A percentile compares a stretch with the other conserved stretches of the same genome.
phyloP scores from a whole-genome alignment of 2,113 vertebrate species.

The Pelobates fuscus region DNA sequence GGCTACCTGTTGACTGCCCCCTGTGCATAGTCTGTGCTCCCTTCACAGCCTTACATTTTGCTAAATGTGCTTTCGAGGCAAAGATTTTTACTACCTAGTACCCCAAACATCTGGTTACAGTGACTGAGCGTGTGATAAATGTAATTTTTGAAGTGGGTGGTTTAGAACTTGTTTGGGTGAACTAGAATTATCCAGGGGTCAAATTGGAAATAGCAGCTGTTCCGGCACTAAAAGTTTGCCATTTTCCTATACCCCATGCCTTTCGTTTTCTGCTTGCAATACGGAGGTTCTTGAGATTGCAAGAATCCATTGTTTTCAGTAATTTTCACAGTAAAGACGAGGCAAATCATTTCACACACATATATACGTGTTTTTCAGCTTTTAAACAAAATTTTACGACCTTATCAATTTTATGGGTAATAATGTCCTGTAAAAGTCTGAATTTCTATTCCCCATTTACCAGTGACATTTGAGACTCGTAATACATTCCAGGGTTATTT shows the following conservation, averaged over 20 bases:
- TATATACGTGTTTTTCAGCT: background rate
- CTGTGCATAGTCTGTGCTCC: no score
- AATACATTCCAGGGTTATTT: background rate
- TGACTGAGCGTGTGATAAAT: background rate
- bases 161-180: slow-evolving; percentile 12
- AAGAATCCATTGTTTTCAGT: slow-evolving; percentile 3
- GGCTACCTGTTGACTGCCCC: no score
- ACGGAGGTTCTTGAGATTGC: background rate
- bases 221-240: background rate
- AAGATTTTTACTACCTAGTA: no score
- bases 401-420: no score
- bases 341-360: background rate
- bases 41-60: no score
- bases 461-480: background rate
- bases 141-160: background rate
- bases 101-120: slow-evolving; percentile 5
- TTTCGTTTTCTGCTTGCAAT: background rate
- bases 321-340: background rate
- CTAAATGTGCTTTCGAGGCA: background rate
- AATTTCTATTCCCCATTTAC: background rate
- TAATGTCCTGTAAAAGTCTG: background rate
- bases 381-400: background rate
- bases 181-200: slow-evolving; percentile 8
- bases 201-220: slow-evolving; percentile 14
- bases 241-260: background rate